Evolutionary conservation across 2,888 invertebrate genomes (phyloP), one percentile per base, ranked within the genome.

Genomic region (Sericinus montela): DNA sequence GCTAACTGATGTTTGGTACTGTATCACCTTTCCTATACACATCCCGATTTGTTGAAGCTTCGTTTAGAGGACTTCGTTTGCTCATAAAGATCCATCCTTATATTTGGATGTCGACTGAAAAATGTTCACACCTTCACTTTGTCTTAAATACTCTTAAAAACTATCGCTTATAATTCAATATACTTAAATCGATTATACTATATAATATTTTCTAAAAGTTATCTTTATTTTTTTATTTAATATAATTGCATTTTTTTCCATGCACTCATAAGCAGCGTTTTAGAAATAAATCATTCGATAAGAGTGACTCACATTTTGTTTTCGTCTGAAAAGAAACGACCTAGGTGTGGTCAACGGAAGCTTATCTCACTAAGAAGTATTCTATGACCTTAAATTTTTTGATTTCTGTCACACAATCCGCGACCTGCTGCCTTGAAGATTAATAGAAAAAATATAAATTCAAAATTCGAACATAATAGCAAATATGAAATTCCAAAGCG

Each of bases 151-250:
- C n/a, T 15, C 9, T 5, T 38, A 38, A 44, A 34, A 35, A n/a
- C 32, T 36, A 43, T 40, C 29, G 25, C 42, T 46, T 46, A 59
- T 63, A 54, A 57, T 57, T 58, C 59, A 55, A 58, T 67, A 65
- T 60, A 54, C 68, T 66, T 69, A 68, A 49, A 42, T 55, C 56
- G 56, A 67, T 65, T 65, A 66, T 56, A n/a, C 58, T 78, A 76
- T 77, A 79, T 80, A n/a, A n/a, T n/a, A 79, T 75, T 67, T 61
- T 80, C 80, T 83, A 81, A 83, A 80, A 80, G 74, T 69, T 82
- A 80, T 69, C 64, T 65, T 19, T 19, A n/a, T n/a, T n/a, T 19
- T 19, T 19, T 19, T 19, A 3, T 68, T 62, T 62, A 57, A 69
- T 67, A 63, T 66, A 69, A 10, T 44, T 61, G 79, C 75, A 70